These are phyloP conservation scores for Anguilla marmorata DNA, from an alignment of 2,797 vertebrate genomes.

Conservation along the genomic window DNA sequence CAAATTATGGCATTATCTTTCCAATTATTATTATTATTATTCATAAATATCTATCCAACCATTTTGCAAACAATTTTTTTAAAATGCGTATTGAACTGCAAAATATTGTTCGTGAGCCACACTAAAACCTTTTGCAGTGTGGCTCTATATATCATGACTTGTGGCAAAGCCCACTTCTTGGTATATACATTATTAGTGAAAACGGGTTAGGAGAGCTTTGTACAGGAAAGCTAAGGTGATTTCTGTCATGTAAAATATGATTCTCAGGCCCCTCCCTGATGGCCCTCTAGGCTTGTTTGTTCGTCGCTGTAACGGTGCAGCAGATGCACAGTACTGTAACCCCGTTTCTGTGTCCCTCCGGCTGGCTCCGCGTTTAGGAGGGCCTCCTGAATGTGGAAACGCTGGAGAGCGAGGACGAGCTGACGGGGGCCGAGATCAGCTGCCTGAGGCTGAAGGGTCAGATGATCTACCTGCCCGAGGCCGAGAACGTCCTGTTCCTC, in stretches of 20 bases:
- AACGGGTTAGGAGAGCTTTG: not conserved
- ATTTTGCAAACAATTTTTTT: not conserved
- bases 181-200: not conserved
- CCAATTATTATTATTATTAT: not conserved
- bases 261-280: not conserved
- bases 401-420: slow-evolving; percentile 90
- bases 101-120: not conserved
- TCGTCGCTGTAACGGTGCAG: not conserved
- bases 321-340: not conserved
- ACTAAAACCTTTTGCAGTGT: not conserved
- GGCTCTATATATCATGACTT: not conserved
- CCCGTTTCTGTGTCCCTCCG: not conserved
- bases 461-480: slow-evolving; percentile 98
- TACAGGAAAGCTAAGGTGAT: not conserved
- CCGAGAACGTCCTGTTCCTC: slow-evolving; percentile 97
- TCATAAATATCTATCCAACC: not conserved
- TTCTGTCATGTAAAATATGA: not conserved
- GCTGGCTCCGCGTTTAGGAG: slow-evolving; percentile 70
- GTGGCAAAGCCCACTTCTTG: not conserved
- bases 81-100: not conserved
- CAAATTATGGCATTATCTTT: too few relatives aligned
- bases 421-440: slow-evolving; percentile 95
- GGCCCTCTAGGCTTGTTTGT: not conserved
- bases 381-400: slow-evolving; percentile 95
- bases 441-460: slow-evolving; percentile 97